phyloP scores from a whole-genome alignment of 1,140 invertebrate genomes.

The Aphis gossypii region DNA sequence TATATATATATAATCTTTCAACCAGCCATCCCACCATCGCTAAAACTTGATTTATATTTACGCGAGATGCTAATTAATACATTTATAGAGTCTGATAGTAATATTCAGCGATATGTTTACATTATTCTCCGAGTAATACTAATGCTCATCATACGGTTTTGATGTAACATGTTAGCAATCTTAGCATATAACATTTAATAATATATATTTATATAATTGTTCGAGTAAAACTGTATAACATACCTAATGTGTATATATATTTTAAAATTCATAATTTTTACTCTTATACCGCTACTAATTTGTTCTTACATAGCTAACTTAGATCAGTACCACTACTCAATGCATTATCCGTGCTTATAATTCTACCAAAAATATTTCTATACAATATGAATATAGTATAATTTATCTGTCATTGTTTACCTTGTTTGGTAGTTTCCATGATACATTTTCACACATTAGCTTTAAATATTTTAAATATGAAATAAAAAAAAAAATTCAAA shows the following conservation, averaged over 20 bases:
- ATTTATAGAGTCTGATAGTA: background rate
- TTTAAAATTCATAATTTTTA: no score
- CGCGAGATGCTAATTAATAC: background rate
- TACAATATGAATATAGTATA: background rate
- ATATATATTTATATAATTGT: no score
- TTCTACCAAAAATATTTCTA: background rate
- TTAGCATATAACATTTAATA: background rate
- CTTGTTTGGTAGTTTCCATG: background rate
- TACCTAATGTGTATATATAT: no score
- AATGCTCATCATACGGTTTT: no score
- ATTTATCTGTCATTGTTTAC: background rate
- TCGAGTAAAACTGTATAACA: no score
- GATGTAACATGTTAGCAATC: background rate
- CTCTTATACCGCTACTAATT: no score
- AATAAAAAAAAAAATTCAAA: background rate
- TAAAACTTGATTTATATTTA: background rate
- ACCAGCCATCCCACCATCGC: background rate
- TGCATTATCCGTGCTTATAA: background rate
- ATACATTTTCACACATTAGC: background rate
- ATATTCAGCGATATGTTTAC: background rate
- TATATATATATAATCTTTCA: no score
- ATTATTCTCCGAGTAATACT: background rate
- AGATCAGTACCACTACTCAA: background rate
- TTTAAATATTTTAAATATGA: background rate
- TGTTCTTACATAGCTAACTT: no score